Percentiles rank a stretch among this genome's conserved stretches.
Evolutionary conservation across 64 coral and sea anemone genomes (phyloP).

Genomic region (Montipora efflorescens): DNA sequence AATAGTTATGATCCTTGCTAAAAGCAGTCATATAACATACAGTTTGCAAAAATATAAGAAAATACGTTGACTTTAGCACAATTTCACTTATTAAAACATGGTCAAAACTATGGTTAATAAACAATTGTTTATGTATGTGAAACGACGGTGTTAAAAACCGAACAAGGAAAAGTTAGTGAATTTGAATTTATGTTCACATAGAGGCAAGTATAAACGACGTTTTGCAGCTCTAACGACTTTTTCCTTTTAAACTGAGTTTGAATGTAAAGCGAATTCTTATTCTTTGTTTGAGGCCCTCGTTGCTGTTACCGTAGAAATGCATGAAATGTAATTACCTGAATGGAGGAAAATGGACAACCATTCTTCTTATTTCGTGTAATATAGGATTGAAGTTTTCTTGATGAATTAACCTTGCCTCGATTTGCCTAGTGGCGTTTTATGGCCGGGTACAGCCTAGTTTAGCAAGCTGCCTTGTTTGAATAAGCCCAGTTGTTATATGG

Average conservation of each 20-base stretch:
- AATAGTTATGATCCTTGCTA: no score
- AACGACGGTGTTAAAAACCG: no score
- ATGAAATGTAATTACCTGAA: conserved; percentile 4
- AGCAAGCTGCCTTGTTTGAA: background rate
- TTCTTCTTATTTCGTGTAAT: background rate
- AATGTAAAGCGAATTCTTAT: background rate
- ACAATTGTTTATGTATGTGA: no score
- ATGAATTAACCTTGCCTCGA: background rate
- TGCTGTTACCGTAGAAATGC: background rate
- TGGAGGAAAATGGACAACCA: conserved; percentile 10
- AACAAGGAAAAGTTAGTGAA: no score
- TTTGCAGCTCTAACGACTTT: no score
- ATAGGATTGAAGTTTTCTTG: no score
- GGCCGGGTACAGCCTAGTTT: background rate
- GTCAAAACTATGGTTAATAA: no score
- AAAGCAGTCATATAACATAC: no score
- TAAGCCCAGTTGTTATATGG: background rate
- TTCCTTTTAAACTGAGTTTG: background rate
- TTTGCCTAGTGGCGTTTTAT: background rate
- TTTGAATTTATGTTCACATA: no score
- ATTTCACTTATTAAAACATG: background rate
- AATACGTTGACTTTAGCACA: no score
- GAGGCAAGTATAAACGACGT: no score
- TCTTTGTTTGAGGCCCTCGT: background rate
- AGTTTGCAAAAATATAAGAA: no score